A percentile compares a stretch with the other conserved stretches of the same genome.
phyloP scores from a whole-genome alignment of 2,888 invertebrate species.

The Drosophila borealis region DNA sequence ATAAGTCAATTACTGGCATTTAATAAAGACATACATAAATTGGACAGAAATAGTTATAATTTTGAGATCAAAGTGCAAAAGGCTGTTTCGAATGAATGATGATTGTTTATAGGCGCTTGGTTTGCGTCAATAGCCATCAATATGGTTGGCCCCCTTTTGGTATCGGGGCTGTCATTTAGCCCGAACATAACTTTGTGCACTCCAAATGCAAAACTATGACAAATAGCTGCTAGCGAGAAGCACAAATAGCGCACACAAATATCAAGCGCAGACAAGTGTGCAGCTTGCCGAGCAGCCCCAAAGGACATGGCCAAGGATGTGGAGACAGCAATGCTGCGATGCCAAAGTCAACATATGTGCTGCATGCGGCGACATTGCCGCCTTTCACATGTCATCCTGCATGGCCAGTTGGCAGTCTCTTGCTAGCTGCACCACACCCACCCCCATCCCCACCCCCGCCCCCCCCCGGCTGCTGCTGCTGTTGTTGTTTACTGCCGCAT shows the following conservation, averaged over 20 bases:
- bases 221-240: conserved; percentile 41
- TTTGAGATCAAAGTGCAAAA: background rate
- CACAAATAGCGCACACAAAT: conserved; percentile 22
- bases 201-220: conserved; percentile 49
- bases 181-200: conserved; percentile 45
- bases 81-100: background rate
- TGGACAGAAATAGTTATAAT: background rate
- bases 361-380: conserved; percentile 40
- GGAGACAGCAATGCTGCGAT: conserved; percentile 32
- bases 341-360: conserved; percentile 36
- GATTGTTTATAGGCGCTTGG: conserved; percentile 5
- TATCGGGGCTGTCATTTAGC: conserved; percentile 30
- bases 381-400: conserved; percentile 62
- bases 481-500: conserved; percentile 59
- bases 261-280: conserved; percentile 22
- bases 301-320: conserved; percentile 19
- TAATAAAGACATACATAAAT: too few species aligned
- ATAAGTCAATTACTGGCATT: background rate
- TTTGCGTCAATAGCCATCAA: conserved; percentile 19
- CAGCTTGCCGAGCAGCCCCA: background rate
- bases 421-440: background rate
- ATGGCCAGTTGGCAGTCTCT: conserved; percentile 32
- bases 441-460: conserved; percentile 27
- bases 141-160: conserved; percentile 24
- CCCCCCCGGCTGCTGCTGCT: conserved; percentile 19